Evolutionary conservation across 2,113 vertebrate species (phyloP), one percentile per base, ranked within the genome.

Genomic region (Leuciscus idus): DNA sequence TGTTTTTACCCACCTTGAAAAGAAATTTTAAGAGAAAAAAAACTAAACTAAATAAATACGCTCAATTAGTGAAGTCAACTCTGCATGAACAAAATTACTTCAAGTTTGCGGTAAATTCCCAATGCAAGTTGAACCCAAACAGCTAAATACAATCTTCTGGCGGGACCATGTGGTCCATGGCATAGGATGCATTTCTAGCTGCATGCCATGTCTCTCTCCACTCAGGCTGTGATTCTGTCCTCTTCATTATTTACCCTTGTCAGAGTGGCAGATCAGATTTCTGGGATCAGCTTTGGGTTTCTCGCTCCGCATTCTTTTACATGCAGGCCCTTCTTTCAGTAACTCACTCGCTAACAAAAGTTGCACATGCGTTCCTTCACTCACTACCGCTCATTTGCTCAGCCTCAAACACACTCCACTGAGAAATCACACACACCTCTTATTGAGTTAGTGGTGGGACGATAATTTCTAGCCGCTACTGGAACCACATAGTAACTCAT

Each of bases 181-280:
- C 33, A 48, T 10, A 28, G 79, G n/a, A 81, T 81, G 36, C 39
- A 64, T 81, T 64, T 48, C 36, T 64, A 64, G 13, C 39, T 15
- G 28, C 33, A 19, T 6, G 52, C 55, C 21, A 15, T 61, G 36
- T 84, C 43, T 39, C 62, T 88, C 79, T 84, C 46, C 78, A 73
- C 85, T 81, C 84, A 39, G 1, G 77, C 90, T 43, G 85, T 92
- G 91, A 93, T 93, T 92, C 89, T 89, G 86, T 92, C 92, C 89
- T 91, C 88, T 95, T 92, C 91, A 95, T 94, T 93, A 93, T 93
- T 94, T 93, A 94, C 90, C 83, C 90, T 87, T 88, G 28, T 90
- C 83, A 89, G 89, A 91, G 89, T 82, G 88, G 70, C 28, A 90
- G 92, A 94, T 95, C 90, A 62, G 81, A 92, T 94, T 94, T 94